Evolutionary conservation across 1,140 invertebrate genomes (phyloP), one percentile per base, ranked within the genome.

Genomic region (Armadillidium nasatum): DNA sequence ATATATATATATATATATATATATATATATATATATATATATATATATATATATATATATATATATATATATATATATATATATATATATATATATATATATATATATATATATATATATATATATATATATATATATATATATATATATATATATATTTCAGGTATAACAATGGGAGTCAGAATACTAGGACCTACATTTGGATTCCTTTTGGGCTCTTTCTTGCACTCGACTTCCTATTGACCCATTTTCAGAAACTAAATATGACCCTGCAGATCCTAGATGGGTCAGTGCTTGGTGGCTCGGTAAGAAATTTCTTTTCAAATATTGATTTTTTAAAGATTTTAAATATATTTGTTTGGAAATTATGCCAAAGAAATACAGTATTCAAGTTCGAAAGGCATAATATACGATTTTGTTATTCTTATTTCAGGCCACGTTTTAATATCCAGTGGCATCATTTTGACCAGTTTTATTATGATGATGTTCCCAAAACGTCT

Each of bases 201-300:
- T 15, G 94, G 94, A 0, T 96, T 96, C 82, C 90, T 96, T 19
- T 88, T 97, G 13, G 94, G 94, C n/a, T 94, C 94, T 0, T 85
- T 95, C 11, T n/a, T 96, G 94, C 84, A 96, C 94, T 0, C 89
- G 91, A 79, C 87, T 95, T 71, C 95, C 95, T 83, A 93, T 93
- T 22, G 90, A 96, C 85, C 89, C 94, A 4, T 87, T 90, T 0
- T 85, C 86, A 7, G 88, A 91, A 83, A 91, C 92, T 7, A 89
- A 90, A 79, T 92, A 93, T 78, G 89, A 90, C 75, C 90, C 92
- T 46, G 90, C 87, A n/a, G 92, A 96, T 87, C 93, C 93, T 0
- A 88, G 91, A 84, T 96, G 94, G 94, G 90, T 96, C 23, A 93
- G 94, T 22, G 94, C 93, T 66, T 96, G 94, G 94, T 96, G 93